phyloP scores from a whole-genome alignment of 2,113 vertebrate species.

The Spizaetus ornatus region DNA sequence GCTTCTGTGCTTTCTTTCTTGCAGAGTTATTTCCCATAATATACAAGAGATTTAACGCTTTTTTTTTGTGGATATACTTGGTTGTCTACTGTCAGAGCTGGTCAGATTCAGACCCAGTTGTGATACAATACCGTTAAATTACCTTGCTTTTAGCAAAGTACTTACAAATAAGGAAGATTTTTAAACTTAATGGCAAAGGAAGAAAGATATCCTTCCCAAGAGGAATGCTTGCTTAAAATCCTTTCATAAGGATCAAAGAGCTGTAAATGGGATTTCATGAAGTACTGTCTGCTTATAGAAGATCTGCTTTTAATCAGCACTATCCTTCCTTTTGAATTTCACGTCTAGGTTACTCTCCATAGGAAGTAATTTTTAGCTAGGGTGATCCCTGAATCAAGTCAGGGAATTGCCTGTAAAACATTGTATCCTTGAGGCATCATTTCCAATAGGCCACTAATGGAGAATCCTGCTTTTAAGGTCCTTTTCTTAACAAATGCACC shows the following conservation, averaged over 20 bases:
- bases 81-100: neutral
- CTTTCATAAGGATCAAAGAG: constrained; percentile 54
- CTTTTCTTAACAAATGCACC: neutral
- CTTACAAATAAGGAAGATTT: constrained; percentile 20
- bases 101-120: neutral
- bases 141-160: neutral
- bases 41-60: neutral
- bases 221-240: constrained; percentile 17
- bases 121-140: neutral
- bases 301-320: constrained; percentile 28
- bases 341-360: neutral
- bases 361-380: constrained; percentile 7
- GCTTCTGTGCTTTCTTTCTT: neutral
- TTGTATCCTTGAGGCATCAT: neutral
- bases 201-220: constrained; percentile 6
- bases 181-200: neutral
- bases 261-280: constrained; percentile 35
- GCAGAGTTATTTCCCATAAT: neutral
- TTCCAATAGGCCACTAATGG: neutral
- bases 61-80: neutral
- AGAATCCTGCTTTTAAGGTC: constrained; percentile 9
- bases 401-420: neutral
- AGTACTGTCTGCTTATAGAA: neutral
- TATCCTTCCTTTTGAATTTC: neutral
- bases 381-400: neutral